Base-by-base conservation (phyloP, 2,888 invertebrate genomes). In the Orthonychiurus folsomi region DNA sequence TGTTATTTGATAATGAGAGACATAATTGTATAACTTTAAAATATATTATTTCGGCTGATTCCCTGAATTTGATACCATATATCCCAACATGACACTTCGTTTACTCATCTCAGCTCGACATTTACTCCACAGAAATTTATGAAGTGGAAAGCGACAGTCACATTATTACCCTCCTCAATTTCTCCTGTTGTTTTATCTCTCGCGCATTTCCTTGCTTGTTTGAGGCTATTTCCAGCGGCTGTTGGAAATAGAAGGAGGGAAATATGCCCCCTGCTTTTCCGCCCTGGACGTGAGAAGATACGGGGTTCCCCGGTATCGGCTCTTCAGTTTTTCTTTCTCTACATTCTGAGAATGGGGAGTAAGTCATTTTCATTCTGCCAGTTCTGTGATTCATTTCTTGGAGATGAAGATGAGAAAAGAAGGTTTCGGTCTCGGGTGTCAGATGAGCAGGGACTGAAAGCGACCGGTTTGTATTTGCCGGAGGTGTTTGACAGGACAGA, bases 321-420 rank as follows among this genome's bases (percentile, higher is more conserved):
- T n/a, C n/a, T n/a, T n/a, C n/a, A n/a, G n/a, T n/a, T n/a, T n/a
- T 37, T 9, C 37, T 37, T 37, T 37, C 37, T 37, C 15, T 37
- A 15, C 37, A 37, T 37, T 37, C 37, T 37, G 37, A 5, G 9
- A 37, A 9, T 5, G 5, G 15, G 37, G 5, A 37, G 37, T 37
- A 9, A 9, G 37, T 9, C 37, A 9, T 37, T 37, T 15, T 37
- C 37, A n/a, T n/a, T n/a, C n/a, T n/a, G n/a, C n/a, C n/a, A n/a
- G n/a, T 37, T 15, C 37, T 37, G 5, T 37, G 37, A 37, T 37
- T 37, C 37, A 37, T 37, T 37, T 37, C 37, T 9, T 37, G 15
- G 37, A 37, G 37, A 37, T 37, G 37, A 37, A n/a, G 37, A 37
- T 37, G 37, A 37, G 37, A 37, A 37, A 37, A 37, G 37, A 37